Evolutionary conservation across 2,113 vertebrate genomes (phyloP).

Genomic region (Caracal caracal): DNA sequence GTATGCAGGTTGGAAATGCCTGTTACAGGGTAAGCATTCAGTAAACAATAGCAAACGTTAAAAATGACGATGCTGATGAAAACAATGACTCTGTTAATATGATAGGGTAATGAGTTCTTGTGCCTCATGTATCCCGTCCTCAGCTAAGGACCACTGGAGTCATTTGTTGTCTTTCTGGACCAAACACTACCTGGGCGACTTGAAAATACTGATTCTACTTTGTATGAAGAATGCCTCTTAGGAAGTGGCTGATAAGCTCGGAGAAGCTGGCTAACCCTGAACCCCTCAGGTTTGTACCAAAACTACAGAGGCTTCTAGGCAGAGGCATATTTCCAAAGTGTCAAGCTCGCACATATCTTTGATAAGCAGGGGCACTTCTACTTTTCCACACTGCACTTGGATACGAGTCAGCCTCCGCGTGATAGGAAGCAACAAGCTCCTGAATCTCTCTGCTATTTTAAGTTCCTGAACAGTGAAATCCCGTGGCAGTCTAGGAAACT

Average conservation of each 20-base stretch:
- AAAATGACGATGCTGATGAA: not conserved
- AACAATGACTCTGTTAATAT: not conserved
- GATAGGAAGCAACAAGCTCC: constrained; percentile 45
- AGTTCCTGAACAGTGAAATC: constrained; percentile 48
- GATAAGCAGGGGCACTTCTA: constrained; percentile 1
- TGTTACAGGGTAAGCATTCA: not conserved
- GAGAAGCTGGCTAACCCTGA: not conserved
- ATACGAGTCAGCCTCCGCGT: constrained; percentile 46
- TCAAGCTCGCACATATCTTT: not conserved
- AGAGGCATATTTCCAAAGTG: not conserved
- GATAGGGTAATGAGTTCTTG: not conserved
- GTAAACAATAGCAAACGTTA: constrained; percentile 8
- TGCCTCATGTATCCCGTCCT: not conserved
- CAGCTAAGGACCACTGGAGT: not conserved
- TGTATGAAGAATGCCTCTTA: constrained; percentile 17
- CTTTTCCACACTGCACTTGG: constrained; percentile 26
- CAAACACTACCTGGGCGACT: not conserved
- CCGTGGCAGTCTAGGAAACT: constrained; percentile 45
- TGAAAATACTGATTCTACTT: not conserved
- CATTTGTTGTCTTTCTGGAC: constrained; percentile 2
- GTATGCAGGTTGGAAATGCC: not conserved
- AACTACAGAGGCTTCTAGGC: constrained; percentile 6
- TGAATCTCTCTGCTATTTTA: constrained; percentile 48
- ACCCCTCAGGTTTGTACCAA: not conserved
- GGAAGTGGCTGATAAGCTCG: not conserved